Conservation (phyloP, 2,888 invertebrate genomes). For the Oscheius onirici region DNA sequence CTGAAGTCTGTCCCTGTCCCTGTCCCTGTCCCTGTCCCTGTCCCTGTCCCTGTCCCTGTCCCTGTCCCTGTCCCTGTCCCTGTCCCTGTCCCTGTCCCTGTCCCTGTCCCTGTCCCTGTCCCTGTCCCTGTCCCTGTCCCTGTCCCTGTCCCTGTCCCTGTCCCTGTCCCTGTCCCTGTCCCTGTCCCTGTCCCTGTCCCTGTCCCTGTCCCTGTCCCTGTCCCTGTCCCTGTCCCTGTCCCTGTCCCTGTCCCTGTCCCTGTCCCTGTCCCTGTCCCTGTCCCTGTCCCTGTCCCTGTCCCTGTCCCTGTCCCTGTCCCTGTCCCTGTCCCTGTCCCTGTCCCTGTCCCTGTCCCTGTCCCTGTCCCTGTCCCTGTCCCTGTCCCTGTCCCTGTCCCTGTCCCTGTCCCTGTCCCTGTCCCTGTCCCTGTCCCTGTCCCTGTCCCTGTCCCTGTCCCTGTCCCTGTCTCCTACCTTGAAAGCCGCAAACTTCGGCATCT, state of each 20-base stretch:
- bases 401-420: neutral
- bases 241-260: conserved; percentile 22
- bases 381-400: neutral
- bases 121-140: conserved; percentile 1
- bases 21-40: neutral
- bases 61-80: neutral
- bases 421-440: neutral
- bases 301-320: neutral
- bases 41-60: neutral
- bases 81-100: neutral
- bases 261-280: neutral
- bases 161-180: neutral
- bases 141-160: neutral
- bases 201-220: neutral
- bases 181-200: conserved; percentile 20
- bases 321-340: neutral
- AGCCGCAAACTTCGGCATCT: conserved; percentile 50
- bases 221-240: neutral
- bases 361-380: neutral
- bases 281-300: neutral
- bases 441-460: neutral
- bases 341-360: neutral
- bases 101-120: neutral
- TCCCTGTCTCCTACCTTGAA: conserved; percentile 32
- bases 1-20: conserved; percentile 28